Evolutionary conservation across 2,797 vertebrate species (phyloP), one percentile per base, ranked within the genome.

Genomic region (Zenarchopterus dispar): DNA sequence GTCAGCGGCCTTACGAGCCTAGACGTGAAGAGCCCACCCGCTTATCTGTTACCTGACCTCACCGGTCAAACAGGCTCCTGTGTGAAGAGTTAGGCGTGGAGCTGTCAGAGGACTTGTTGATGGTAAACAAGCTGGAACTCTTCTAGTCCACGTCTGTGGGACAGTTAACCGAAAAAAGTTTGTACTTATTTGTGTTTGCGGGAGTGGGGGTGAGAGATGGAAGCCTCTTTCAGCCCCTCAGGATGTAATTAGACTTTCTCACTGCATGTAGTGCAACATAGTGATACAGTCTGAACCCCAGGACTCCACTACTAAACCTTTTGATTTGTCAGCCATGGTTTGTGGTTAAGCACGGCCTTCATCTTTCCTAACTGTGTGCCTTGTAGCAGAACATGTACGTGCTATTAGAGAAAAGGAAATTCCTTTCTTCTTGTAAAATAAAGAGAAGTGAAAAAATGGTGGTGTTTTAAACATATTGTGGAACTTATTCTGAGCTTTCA

Each of bases 1-100:
- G 85, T 85, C 79, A 68, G 73, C 16, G 16, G 62, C 22, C 49
- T 70, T 58, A 46, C 19, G 52, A 41, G 47, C 23, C 66, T 42
- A 60, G 69, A 79, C 5, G 13, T 67, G 63, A 56, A 82, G 69
- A 22, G 75, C 78, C 70, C 71, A 46, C 17, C 51, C 3, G 55
- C 75, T 91, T 93, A 93, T 93, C 91, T 84, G 67, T 80, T 77
- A 65, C 64, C 64, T 59, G 56, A 76, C 67, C 77, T 83, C 50
- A 13, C 60, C 49, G 76, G 61, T 70, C 60, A 70, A 75, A 69
- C 52, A 4, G 70, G 73, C 85, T 85, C 74, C 88, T 80, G 85
- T 79, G 77, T 82, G 73, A 77, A 68, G 82, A 66, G 51, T 49
- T 11, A n/a, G 58, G 62, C 65, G 45, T 21, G 33, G 68, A 73